Evolutionary conservation across 2,797 vertebrate genomes (phyloP), one percentile per base, ranked within the genome.

Genomic region (Falco berigora): DNA sequence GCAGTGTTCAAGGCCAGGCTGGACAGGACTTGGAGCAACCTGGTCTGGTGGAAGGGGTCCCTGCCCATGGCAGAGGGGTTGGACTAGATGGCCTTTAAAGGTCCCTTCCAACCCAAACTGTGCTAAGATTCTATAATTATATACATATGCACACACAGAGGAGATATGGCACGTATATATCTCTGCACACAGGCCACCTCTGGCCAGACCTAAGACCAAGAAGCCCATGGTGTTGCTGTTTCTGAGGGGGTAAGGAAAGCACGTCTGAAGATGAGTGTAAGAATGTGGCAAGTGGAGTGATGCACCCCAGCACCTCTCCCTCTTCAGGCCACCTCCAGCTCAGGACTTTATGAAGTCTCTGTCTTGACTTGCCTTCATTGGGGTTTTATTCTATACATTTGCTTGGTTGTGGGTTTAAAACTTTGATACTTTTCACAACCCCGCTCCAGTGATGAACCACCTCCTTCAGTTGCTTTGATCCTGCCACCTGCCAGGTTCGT

Each of bases 261-360:
- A 3, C 1, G 7, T 52, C n/a, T 62, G 42, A 72, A 56, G 47
- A 20, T 5, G 18, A 32, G 8, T 14, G 8, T 20, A 28, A 34
- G 24, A 34, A 61, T 0, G 1, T 22, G 32, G 12, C 12, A 66
- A 62, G 28, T 1, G 1, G 36, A 46, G 14, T 1, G 0, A 72
- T 25, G 6, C 53, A 77, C 10, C 32, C 17, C 27, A 49, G 13
- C 36, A 38, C 9, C 19, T 52, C 38, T 53, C 18, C 13, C 5
- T 22, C 34, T 71, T 66, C 58, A 55, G 40, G 38, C 36, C 28
- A 36, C 3, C n/a, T 56, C 28, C 53, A 56, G 47, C 28, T 40
- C 47, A n/a, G 23, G 32, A n/a, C 40, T 53, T 47, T 8, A 21
- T 18, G 32, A 76, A 8, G 12, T 55, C 24, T 68, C 52, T n/a